Evolutionary conservation across 2,797 vertebrate species (phyloP), one percentile per base, ranked within the genome.

Genomic region (Thunnus albacares): DNA sequence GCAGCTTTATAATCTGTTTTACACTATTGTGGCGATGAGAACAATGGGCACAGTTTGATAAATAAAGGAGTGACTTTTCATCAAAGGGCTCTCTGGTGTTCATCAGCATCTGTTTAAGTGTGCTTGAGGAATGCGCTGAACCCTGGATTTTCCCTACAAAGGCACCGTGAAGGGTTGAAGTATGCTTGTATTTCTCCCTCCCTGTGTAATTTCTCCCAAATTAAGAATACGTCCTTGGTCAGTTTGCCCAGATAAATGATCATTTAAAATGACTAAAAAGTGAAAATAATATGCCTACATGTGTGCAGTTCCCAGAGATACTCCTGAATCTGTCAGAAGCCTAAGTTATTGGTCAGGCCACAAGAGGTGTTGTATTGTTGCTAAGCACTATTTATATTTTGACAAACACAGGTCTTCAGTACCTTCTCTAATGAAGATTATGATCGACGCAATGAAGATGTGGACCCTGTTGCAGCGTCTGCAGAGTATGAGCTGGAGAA

Each of bases 391-490:
- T 35, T 75, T 2, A 58, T 65, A n/a, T 79, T 87, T 75, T 51
- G 69, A 30, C 77, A 76, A 67, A 70, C 75, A 18, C 89, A 98
- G 97, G 96, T 98, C 71, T 98, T 97, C 90, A 96, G 93, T 84
- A 98, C 97, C 30, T 98, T 96, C 81, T 98, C 97, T 56, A 98
- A 98, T 85, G 97, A 98, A 90, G 97, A 98, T 11, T 98, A 98
- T 26, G 97, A 98, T 87, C 94, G 97, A 38, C 96, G 97, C 51
- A 98, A 98, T 38, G 97, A 98, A 81, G 97, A 98, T 49, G 97
- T 98, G 90, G 97, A 98, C 63, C 97, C 97, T 2, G 97, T 98
- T 56, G 96, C 97, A 62, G 97, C 97, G 1, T 98, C 97, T 55
- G 97, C 97, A 1, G 97, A 98, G 77, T 98, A 98, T 43, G 97